Percentiles rank a stretch among this genome's conserved stretches.
phyloP scores from a whole-genome alignment of 2,113 vertebrate genomes.

The Australoheros scitulus region DNA sequence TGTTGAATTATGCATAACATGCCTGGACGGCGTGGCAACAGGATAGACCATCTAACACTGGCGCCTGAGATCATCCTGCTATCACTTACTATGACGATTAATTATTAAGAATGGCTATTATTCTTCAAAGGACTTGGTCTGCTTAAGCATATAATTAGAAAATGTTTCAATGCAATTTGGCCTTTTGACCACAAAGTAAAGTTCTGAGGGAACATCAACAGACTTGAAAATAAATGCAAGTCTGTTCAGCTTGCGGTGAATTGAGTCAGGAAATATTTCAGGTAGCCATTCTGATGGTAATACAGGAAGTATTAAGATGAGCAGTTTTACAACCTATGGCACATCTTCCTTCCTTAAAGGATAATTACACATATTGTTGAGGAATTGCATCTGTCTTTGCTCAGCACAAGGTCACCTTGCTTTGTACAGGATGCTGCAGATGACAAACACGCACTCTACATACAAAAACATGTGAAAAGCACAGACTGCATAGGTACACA shows the following conservation, averaged over 20 bases:
- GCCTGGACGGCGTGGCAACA: constrained; percentile 21
- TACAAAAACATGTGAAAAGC: neutral
- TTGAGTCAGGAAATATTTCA: constrained; percentile 8
- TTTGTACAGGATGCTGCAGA: neutral
- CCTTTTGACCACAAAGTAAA: neutral
- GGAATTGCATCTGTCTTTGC: neutral
- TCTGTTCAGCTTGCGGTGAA: neutral
- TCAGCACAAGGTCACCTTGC: constrained; percentile 34
- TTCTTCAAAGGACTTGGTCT: neutral
- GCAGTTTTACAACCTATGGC: neutral
- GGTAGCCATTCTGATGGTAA: neutral
- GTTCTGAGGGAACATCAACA: neutral
- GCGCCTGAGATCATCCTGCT: constrained; percentile 25
- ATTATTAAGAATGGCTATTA: constrained; percentile 57
- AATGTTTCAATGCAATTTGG: neutral
- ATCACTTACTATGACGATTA: constrained; percentile 57
- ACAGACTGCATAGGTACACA: neutral
- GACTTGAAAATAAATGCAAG: neutral
- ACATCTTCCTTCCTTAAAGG: neutral
- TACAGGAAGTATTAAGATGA: neutral
- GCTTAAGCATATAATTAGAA: constrained; percentile 45
- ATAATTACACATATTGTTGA: neutral
- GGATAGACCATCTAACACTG: constrained; percentile 44
- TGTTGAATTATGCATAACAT: constrained; percentile 46
- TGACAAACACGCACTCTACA: neutral